Percentiles rank a stretch among this genome's conserved stretches.
Evolutionary conservation across 2,888 invertebrate genomes (phyloP).

Genomic region (Smittia aterrima): DNA sequence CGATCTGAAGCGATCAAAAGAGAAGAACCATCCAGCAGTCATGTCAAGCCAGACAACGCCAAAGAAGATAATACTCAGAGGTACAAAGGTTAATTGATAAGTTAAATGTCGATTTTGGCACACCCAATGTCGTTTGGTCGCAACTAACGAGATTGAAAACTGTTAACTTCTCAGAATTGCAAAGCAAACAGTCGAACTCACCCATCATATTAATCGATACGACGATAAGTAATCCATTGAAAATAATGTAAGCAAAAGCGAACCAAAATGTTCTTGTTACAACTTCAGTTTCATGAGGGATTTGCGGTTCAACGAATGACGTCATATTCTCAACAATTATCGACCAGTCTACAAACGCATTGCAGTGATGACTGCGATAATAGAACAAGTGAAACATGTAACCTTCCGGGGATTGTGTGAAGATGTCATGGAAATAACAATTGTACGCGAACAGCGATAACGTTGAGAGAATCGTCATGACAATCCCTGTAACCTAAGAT

Average conservation of each 20-base stretch:
- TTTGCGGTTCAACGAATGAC: neutral
- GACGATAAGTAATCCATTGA: neutral
- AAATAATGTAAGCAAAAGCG: neutral
- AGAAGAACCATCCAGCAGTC: neutral
- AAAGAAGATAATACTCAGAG: neutral
- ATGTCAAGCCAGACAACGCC: neutral
- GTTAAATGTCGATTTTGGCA: neutral
- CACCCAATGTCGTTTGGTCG: neutral
- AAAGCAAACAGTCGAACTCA: neutral
- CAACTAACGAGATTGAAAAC: neutral
- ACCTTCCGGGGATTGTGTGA: neutral
- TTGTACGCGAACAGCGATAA: slow-evolving; percentile 23
- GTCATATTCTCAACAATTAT: neutral
- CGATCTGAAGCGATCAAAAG: slow-evolving; percentile 20
- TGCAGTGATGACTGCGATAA: slow-evolving; percentile 10
- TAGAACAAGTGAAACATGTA: slow-evolving; percentile 32
- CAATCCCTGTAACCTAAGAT: slow-evolving; percentile 12
- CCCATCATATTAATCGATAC: neutral
- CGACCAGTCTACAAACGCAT: neutral
- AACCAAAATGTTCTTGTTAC: neutral
- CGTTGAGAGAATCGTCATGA: slow-evolving; percentile 25
- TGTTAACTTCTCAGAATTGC: neutral
- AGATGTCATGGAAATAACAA: slow-evolving; percentile 11
- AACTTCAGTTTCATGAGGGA: slow-evolving; percentile 3
- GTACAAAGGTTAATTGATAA: slow-evolving; percentile 1